Conservation (phyloP, 2,888 invertebrate genomes). For the Campoplex nolae region DNA sequence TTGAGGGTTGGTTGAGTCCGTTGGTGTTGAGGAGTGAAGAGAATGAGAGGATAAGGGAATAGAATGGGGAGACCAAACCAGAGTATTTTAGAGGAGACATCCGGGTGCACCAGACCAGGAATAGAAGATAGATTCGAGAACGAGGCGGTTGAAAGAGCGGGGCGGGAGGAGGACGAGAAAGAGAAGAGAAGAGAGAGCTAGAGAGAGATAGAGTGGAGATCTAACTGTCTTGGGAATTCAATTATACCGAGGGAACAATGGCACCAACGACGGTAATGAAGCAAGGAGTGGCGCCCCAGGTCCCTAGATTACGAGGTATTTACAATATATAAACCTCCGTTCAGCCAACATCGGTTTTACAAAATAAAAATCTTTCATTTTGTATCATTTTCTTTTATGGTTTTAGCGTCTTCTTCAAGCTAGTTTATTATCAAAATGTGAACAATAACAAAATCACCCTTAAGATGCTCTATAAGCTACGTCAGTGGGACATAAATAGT, state of each 20-base stretch:
- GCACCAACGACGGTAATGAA: slow-evolving; percentile 80
- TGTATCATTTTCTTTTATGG: background rate
- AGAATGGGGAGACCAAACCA: slow-evolving; percentile 34
- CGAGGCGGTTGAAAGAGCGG: slow-evolving; percentile 34
- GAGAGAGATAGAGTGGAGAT: slow-evolving; percentile 38
- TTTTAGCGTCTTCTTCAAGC: background rate
- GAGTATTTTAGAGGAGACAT: slow-evolving; percentile 52
- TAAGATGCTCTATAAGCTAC: too few species aligned
- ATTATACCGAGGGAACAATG: slow-evolving; percentile 82
- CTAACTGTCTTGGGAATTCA: slow-evolving; percentile 80
- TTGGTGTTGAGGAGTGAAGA: slow-evolving; percentile 39
- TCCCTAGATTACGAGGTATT: slow-evolving; percentile 80
- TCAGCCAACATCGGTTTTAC: slow-evolving; percentile 45
- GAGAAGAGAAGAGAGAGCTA: slow-evolving; percentile 11
- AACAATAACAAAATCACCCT: background rate
- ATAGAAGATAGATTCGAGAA: slow-evolving; percentile 42
- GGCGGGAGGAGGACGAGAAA: slow-evolving; percentile 17
- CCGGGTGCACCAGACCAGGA: slow-evolving; percentile 51
- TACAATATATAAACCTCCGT: slow-evolving; percentile 76
- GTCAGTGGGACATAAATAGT: too few species aligned
- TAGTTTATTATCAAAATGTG: background rate
- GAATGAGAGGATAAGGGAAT: slow-evolving; percentile 45
- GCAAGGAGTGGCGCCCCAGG: slow-evolving; percentile 74
- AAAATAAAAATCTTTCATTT: slow-evolving; percentile 6
- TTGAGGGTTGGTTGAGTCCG: slow-evolving; percentile 40